Evolutionary conservation across 1,140 invertebrate genomes (phyloP).

Genomic region (Phthorimaea operculella): DNA sequence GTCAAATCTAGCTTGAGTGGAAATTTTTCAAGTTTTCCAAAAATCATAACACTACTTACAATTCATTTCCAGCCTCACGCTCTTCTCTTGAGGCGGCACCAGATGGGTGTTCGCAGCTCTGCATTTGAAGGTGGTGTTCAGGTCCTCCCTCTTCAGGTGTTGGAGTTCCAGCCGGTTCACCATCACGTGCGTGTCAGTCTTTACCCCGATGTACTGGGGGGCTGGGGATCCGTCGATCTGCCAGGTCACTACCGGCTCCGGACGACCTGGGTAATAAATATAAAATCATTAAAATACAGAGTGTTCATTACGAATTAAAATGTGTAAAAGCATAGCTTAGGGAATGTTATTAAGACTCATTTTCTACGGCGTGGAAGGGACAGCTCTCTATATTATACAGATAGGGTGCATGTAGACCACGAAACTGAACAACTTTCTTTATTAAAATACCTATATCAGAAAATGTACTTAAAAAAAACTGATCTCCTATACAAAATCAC

Average conservation of each 20-base stretch:
- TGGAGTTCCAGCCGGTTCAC: conserved; percentile 80
- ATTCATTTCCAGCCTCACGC: conserved; percentile 80
- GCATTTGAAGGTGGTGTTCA: conserved; percentile 86
- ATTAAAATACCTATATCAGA: no score
- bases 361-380: no score
- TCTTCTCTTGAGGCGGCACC: conserved; percentile 81
- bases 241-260: conserved; percentile 82
- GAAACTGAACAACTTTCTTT: no score
- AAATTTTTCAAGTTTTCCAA: no score
- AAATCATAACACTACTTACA: conserved; percentile 79
- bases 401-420: no score
- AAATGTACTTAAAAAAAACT: no score
- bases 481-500: no score
- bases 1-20: no score
- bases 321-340: no score
- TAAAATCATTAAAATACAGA: not conserved
- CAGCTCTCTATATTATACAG: no score
- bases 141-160: conserved; percentile 77
- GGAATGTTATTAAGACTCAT: no score
- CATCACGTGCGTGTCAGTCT: conserved; percentile 76
- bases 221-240: conserved; percentile 78
- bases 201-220: conserved; percentile 67
- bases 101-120: conserved; percentile 88
- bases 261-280: conserved; percentile 73
- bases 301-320: not conserved